A percentile compares a stretch with the other conserved stretches of the same genome.
phyloP scores from a whole-genome alignment of 2,888 invertebrate species.

The Protula sp. region DNA sequence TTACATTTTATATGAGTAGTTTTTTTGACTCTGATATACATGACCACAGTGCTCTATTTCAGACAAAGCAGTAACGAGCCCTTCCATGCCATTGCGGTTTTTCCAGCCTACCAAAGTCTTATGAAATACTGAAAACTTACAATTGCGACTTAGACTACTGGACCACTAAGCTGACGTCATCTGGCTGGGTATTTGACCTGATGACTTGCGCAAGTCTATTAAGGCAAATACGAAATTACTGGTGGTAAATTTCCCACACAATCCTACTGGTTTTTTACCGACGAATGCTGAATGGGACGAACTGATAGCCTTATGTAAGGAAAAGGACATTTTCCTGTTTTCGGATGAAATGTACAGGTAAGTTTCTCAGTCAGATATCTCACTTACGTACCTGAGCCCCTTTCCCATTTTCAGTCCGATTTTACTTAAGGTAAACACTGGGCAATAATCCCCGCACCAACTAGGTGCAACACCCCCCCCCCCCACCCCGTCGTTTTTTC shows the following conservation, averaged over 20 bases:
- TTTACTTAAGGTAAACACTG: too few species aligned
- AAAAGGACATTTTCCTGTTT: constrained; percentile 15
- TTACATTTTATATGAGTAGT: too few species aligned
- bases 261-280: constrained; percentile 21
- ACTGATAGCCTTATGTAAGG: constrained; percentile 15
- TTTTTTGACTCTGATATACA: too few species aligned
- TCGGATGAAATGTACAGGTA: constrained; percentile 24
- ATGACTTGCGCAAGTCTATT: constrained; percentile 7
- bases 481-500: too few species aligned
- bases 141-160: constrained; percentile 14
- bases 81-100: constrained; percentile 16
- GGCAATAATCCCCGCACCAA: too few species aligned
- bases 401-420: too few species aligned
- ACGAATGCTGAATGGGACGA: too few species aligned
- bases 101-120: constrained; percentile 23
- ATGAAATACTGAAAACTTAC: constrained; percentile 15
- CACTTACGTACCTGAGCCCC: too few species aligned
- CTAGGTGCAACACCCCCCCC: too few species aligned
- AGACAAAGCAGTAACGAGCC: constrained; percentile 1
- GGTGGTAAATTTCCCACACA: constrained; percentile 26
- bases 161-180: constrained; percentile 2
- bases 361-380: too few species aligned
- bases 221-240: constrained; percentile 15
- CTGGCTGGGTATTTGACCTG: constrained; percentile 20
- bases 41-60: too few species aligned